Conservation (phyloP, 2,797 vertebrate genomes). For the Hippoglossus hippoglossus region DNA sequence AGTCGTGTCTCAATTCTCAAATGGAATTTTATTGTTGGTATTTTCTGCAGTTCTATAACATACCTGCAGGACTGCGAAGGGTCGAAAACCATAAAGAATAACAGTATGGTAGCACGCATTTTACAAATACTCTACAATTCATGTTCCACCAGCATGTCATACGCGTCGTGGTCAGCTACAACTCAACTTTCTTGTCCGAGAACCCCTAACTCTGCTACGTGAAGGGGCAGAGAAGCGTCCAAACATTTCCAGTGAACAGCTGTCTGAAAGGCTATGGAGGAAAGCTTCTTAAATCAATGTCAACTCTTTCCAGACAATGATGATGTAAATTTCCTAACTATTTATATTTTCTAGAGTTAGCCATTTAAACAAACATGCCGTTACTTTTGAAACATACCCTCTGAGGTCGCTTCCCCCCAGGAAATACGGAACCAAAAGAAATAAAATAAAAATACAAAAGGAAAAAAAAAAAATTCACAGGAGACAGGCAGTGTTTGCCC, state of each 20-base stretch:
- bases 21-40: conserved; percentile 76
- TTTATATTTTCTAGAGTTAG: conserved; percentile 72
- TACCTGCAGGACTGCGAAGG: conserved; percentile 68
- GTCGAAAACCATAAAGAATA: conserved; percentile 61
- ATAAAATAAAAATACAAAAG: conserved; percentile 39
- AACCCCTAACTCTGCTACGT: conserved; percentile 43
- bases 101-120: conserved; percentile 52
- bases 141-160: conserved; percentile 31
- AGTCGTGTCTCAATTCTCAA: conserved; percentile 54
- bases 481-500: conserved; percentile 73
- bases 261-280: conserved; percentile 45
- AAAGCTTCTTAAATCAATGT: conserved; percentile 40
- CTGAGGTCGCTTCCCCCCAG: conserved; percentile 47
- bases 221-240: conserved; percentile 42
- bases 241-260: conserved; percentile 40
- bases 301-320: conserved; percentile 42
- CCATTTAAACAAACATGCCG: conserved; percentile 75
- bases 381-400: conserved; percentile 53
- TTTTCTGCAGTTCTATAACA: conserved; percentile 66
- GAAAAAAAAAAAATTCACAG: conserved; percentile 63
- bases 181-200: conserved; percentile 4
- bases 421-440: conserved; percentile 50
- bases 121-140: conserved; percentile 58
- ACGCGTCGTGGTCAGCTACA: not conserved
- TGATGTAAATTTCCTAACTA: conserved; percentile 60